Conservation (phyloP, 2,888 invertebrate genomes). For the Philaethria dido region DNA sequence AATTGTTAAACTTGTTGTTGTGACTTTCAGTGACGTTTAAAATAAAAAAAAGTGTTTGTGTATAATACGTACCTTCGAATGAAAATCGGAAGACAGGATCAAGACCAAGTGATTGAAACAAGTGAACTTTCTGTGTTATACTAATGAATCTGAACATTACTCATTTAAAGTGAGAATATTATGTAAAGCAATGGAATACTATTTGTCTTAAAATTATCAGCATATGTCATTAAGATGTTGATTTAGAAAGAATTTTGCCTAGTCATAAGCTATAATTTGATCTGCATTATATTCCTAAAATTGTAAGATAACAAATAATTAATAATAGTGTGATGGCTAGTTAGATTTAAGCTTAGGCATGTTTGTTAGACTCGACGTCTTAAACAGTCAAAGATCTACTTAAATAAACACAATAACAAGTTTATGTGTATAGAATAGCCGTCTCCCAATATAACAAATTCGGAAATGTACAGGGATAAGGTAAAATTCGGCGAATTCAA, state of each 20-base stretch:
- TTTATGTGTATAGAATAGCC: conserved; percentile 44
- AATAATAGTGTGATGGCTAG: conserved; percentile 66
- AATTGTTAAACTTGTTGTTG: conserved; percentile 73
- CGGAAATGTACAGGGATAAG: conserved; percentile 83
- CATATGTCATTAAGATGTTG: conserved; percentile 59
- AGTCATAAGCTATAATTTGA: conserved; percentile 80
- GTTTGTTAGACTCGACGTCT: conserved; percentile 48
- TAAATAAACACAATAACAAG: conserved; percentile 43
- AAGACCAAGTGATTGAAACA: conserved; percentile 26
- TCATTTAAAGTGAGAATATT: conserved; percentile 27
- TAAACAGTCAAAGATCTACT: conserved; percentile 32
- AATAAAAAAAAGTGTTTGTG: conserved; percentile 64
- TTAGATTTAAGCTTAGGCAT: conserved; percentile 52
- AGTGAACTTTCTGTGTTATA: conserved; percentile 23
- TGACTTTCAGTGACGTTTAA: conserved; percentile 68
- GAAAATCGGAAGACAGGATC: conserved; percentile 19
- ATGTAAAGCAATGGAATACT: neutral
- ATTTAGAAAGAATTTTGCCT: conserved; percentile 76
- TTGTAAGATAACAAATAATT: conserved; percentile 61
- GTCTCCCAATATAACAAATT: conserved; percentile 70
- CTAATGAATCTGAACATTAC: conserved; percentile 22
- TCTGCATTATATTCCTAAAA: conserved; percentile 70
- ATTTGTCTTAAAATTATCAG: conserved; percentile 41
- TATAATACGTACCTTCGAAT: conserved; percentile 34
- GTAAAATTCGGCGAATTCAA: conserved; percentile 60